These are phyloP conservation scores for Drosophila punjabiensis DNA, from an alignment of 1,140 invertebrate species.

Conservation along the genomic window DNA sequence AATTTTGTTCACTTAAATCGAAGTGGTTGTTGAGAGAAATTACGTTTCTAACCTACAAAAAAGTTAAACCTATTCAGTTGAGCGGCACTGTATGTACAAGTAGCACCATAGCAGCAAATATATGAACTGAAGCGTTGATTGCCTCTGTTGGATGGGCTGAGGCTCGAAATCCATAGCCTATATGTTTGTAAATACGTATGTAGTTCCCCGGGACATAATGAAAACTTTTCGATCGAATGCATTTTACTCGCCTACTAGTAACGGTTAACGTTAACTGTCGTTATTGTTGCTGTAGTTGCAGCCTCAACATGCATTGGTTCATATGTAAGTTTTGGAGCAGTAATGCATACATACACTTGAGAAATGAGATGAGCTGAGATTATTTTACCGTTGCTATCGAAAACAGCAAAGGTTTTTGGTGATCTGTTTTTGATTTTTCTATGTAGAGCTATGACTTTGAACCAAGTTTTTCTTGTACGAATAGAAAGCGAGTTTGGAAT, in stretches of 20 bases:
- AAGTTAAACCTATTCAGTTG: too few relatives aligned
- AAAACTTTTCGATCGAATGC: constrained; percentile 83
- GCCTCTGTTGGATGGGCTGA: constrained; percentile 28
- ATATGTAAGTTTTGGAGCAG: neutral
- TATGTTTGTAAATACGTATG: neutral
- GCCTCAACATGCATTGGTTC: neutral
- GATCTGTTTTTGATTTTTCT: too few relatives aligned
- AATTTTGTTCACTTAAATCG: too few relatives aligned
- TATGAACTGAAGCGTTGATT: constrained; percentile 79
- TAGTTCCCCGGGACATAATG: constrained; percentile 67
- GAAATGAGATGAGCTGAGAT: too few relatives aligned
- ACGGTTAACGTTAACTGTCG: constrained; percentile 18
- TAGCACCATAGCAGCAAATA: constrained; percentile 57
- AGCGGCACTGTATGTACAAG: neutral
- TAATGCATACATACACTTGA: neutral
- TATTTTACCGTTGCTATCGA: too few relatives aligned
- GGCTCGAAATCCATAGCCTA: constrained; percentile 5
- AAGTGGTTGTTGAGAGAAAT: too few relatives aligned
- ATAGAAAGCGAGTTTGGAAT: too few relatives aligned
- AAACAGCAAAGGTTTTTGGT: too few relatives aligned
- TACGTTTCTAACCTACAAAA: too few relatives aligned
- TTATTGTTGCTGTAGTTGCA: constrained; percentile 2
- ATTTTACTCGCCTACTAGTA: constrained; percentile 52
- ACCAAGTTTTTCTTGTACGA: too few relatives aligned
- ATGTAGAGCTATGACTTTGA: too few relatives aligned